Evolutionary conservation across 2,113 vertebrate genomes (phyloP).

Genomic region (Pollimyrus isidori): DNA sequence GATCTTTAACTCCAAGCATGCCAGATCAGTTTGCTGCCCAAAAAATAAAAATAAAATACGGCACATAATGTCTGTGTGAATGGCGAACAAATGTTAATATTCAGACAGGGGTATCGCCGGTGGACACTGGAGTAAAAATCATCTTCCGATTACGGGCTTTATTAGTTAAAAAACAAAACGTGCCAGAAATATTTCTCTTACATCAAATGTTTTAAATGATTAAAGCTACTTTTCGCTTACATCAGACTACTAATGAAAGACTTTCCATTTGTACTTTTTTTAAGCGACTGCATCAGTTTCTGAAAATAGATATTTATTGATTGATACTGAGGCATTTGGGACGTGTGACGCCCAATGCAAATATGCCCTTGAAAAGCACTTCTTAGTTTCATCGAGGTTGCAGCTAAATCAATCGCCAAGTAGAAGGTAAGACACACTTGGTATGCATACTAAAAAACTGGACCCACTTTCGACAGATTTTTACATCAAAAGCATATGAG

Average conservation of each 20-base stretch:
- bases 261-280: neutral
- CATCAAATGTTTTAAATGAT: neutral
- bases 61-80: neutral
- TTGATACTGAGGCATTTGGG: neutral
- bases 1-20: neutral
- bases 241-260: neutral
- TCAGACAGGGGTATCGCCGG: neutral
- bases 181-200: neutral
- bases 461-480: neutral
- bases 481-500: neutral
- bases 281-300: neutral
- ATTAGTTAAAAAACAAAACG: neutral
- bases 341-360: neutral
- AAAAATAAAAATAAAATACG: neutral
- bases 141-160: neutral
- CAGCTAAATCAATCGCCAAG: neutral
- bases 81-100: neutral
- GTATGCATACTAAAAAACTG: neutral
- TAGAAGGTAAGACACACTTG: neutral
- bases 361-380: neutral
- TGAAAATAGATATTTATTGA: slow-evolving; percentile 3
- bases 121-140: neutral
- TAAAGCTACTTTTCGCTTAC: neutral
- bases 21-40: neutral
- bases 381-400: neutral